Percentiles rank a stretch among this genome's conserved stretches.
These are phyloP conservation scores for Tinea trinotella DNA, from an alignment of 2,888 invertebrate species.

Conservation along the genomic window DNA sequence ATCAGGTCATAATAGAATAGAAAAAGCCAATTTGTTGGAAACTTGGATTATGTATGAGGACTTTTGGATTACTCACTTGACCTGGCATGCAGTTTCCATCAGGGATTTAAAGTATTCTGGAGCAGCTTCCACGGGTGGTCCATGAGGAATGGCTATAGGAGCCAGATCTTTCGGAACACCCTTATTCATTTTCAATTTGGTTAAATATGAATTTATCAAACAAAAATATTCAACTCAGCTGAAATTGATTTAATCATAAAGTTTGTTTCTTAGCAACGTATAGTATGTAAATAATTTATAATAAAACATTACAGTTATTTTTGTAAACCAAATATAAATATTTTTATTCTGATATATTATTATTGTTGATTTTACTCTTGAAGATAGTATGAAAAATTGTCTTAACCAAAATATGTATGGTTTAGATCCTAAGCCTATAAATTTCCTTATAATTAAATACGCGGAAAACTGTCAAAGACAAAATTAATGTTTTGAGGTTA, in stretches of 20 bases:
- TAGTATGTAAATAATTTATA: no score
- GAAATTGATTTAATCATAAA: constrained; percentile 16
- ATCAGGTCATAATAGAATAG: no score
- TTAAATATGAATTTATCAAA: not conserved
- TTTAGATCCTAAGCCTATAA: not conserved
- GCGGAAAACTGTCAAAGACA: not conserved
- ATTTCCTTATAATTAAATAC: not conserved
- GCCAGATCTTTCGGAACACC: constrained; percentile 48
- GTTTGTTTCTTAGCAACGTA: constrained; percentile 26
- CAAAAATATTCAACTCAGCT: not conserved
- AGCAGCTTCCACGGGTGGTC: constrained; percentile 63
- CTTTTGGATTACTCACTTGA: constrained; percentile 69
- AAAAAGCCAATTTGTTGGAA: no score
- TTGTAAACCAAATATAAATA: no score
- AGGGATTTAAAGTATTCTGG: constrained; percentile 68
- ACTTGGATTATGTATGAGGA: no score
- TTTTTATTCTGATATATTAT: no score
- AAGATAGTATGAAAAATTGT: no score
- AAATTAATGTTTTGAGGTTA: not conserved
- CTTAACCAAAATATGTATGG: not conserved
- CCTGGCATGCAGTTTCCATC: constrained; percentile 56
- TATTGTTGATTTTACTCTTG: no score
- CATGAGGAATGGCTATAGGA: constrained; percentile 62
- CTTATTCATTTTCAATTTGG: constrained; percentile 25
- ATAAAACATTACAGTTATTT: no score